Base-by-base conservation (phyloP, 1,140 invertebrate species). In the Drosophila ananassae region DNA sequence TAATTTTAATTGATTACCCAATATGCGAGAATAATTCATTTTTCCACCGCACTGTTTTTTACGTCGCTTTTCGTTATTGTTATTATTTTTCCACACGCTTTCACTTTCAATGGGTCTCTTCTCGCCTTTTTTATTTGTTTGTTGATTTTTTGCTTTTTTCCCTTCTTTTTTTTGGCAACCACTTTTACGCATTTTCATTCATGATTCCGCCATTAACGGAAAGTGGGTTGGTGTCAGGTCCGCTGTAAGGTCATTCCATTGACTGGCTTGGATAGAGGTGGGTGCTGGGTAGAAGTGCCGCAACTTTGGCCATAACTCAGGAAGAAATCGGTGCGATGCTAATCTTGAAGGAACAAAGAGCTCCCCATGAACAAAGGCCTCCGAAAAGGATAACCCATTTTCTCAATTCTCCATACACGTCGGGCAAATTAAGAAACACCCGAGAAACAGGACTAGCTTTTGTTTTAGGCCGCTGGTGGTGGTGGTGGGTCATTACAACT, bases 1-100 rank as follows among this genome's bases (percentile, higher is more conserved):
- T 89, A 89, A 89, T 89, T 85, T 89, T 89, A 89, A 89, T 84
- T 89, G 84, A 89, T 89, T 79, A 77, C 83, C 81, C 83, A 79
- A 89, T 89, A 73, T 83, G 76, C 72, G 63, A 76, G 79, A 79
- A 79, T 79, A 83, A 82, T 89, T 68, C 46, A 55, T 62, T 77
- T 56, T 68, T 37, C 34, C 34, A 22, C 39, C 48, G 44, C 32
- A 12, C 34, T 12, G 34, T 50, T 67, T 87, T 62, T 66, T 61
- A 61, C n/a, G 51, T 9, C 51, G 52, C 12, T 62, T 73, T 73
- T 17, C 69, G 44, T 60, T 75, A 66, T 75, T 58, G 61, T 76
- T 76, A 73, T 74, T 74, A 74, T 74, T 74, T 71, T 77, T 83
- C 64, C 71, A 48, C 75, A 55, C 72, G 58, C 12, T 85, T 84